These are phyloP conservation scores for Epirrhoe alternata DNA, from an alignment of 2,888 invertebrate genomes.

Conservation along the genomic window DNA sequence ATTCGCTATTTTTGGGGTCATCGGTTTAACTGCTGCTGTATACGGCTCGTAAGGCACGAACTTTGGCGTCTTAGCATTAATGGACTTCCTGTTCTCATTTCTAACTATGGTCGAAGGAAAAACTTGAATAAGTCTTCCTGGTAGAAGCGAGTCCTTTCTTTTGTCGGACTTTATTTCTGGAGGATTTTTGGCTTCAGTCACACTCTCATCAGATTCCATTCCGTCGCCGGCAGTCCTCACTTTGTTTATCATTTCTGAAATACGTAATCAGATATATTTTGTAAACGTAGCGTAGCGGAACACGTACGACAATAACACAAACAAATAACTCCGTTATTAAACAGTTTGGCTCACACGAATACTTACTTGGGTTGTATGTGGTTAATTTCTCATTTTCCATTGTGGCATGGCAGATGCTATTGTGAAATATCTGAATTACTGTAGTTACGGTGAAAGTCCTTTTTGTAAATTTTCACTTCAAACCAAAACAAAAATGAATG, in stretches of 20 bases:
- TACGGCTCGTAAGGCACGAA: conserved; percentile 96
- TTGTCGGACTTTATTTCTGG: conserved; percentile 38
- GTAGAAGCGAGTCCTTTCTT: conserved; percentile 58
- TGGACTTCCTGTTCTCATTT: conserved; percentile 82
- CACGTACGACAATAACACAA: conserved; percentile 21
- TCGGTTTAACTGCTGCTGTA: conserved; percentile 92
- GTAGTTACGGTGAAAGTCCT: too few relatives aligned
- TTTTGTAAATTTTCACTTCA: too few relatives aligned
- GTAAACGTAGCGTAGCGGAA: conserved; percentile 23
- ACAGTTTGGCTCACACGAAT: conserved; percentile 11
- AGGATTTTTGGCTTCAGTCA: conserved; percentile 56
- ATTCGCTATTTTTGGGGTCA: conserved; percentile 83
- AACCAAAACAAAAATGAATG: neutral
- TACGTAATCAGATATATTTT: conserved; percentile 34
- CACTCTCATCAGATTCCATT: conserved; percentile 87
- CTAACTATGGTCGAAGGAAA: conserved; percentile 86
- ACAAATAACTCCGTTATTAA: conserved; percentile 1
- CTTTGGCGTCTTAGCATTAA: conserved; percentile 89
- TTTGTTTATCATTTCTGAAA: conserved; percentile 72
- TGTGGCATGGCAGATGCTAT: too few relatives aligned
- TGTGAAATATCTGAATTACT: neutral
- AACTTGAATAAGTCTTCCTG: conserved; percentile 71
- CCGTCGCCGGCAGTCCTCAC: conserved; percentile 91
- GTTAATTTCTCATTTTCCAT: conserved; percentile 56
- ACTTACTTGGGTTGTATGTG: conserved; percentile 63